These are phyloP conservation scores for Auanema sp. DNA, from an alignment of 2,888 invertebrate genomes.

Conservation along the genomic window DNA sequence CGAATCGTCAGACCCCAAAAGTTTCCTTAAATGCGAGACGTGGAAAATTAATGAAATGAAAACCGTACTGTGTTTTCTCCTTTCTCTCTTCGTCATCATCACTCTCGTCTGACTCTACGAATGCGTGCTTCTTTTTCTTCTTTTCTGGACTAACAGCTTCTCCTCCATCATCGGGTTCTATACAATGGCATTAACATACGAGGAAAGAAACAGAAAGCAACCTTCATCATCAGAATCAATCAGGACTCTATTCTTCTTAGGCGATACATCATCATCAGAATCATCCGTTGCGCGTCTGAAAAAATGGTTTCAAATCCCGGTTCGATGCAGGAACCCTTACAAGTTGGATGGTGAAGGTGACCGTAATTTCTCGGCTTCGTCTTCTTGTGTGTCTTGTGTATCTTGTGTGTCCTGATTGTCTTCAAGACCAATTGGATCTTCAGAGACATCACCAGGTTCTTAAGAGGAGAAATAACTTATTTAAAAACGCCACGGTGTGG, in stretches of 20 bases:
- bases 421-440: not conserved
- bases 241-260: not conserved
- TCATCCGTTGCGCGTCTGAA: not conserved
- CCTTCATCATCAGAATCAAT: conserved; percentile 12
- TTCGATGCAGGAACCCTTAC: not conserved
- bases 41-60: not conserved
- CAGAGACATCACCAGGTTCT: not conserved
- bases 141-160: not conserved
- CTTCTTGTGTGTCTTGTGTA: not conserved
- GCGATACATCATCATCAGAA: conserved; percentile 1
- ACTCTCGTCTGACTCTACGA: conserved; percentile 12
- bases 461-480: too few relatives aligned
- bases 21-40: not conserved
- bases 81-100: conserved; percentile 8
- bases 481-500: too few relatives aligned
- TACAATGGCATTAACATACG: not conserved
- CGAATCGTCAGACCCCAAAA: conserved; percentile 16
- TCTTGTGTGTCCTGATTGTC: not conserved
- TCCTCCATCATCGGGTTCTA: conserved; percentile 4
- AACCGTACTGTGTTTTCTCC: not conserved
- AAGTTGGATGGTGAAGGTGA: not conserved
- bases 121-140: not conserved
- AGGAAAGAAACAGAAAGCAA: conserved; percentile 1
- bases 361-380: not conserved
- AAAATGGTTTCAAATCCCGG: not conserved